These are phyloP conservation scores for Xenopus borealis DNA, from an alignment of 2,113 vertebrate species.

Conservation along the genomic window DNA sequence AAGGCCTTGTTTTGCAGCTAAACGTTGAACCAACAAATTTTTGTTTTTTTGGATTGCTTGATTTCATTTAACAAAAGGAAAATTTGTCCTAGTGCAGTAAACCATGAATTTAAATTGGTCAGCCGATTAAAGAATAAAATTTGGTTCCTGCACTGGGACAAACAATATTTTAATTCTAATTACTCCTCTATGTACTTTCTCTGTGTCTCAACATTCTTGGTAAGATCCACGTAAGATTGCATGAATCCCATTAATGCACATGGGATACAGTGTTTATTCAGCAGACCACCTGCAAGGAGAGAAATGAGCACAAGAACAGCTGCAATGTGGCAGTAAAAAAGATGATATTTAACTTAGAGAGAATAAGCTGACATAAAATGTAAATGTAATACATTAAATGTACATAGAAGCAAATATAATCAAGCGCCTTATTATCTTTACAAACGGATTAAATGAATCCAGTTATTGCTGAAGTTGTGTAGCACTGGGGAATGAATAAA, in stretches of 20 bases:
- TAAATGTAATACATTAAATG: not conserved
- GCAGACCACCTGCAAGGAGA: slow-evolving; percentile 38
- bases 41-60: too few species aligned
- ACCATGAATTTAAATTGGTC: too few species aligned
- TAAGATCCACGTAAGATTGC: slow-evolving; percentile 1
- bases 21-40: too few species aligned
- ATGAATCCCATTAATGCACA: slow-evolving; percentile 29
- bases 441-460: not conserved
- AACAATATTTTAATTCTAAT: not conserved
- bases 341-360: slow-evolving; percentile 24
- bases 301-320: slow-evolving; percentile 33
- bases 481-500: not conserved
- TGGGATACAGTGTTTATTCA: slow-evolving; percentile 36
- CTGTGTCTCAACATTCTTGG: slow-evolving; percentile 13
- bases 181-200: not conserved
- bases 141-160: too few species aligned
- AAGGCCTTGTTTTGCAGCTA: too few species aligned
- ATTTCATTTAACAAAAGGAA: too few species aligned
- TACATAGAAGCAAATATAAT: slow-evolving; percentile 20
- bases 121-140: too few species aligned
- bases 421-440: slow-evolving; percentile 29
- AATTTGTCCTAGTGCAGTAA: too few species aligned
- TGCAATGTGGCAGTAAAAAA: slow-evolving; percentile 31
- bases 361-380: slow-evolving; percentile 2
- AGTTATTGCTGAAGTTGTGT: not conserved